phyloP scores from a whole-genome alignment of 2,888 invertebrate genomes.

The Paralinhomoeus sp. region DNA sequence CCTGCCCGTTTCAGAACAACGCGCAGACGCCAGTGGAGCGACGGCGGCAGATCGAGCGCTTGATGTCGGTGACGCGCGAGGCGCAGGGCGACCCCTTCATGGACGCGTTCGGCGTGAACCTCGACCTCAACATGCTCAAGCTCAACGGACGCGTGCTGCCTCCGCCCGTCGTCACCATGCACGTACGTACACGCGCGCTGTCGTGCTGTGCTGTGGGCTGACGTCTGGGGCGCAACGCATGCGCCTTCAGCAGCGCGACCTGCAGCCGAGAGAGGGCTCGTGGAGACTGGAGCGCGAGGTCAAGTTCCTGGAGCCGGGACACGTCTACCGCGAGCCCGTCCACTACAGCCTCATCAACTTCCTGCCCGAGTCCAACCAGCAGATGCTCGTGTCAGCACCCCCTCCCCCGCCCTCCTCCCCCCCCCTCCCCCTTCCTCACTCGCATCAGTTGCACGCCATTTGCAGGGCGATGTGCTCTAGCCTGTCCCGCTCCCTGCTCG shows the following conservation, averaged over 20 bases:
- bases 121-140: slow-evolving; percentile 5
- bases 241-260: too few species aligned
- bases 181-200: slow-evolving; percentile 4
- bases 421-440: neutral
- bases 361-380: too few species aligned
- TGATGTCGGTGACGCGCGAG: neutral
- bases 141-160: slow-evolving; percentile 5
- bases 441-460: neutral
- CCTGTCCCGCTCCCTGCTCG: too few species aligned
- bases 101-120: slow-evolving; percentile 5
- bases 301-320: too few species aligned
- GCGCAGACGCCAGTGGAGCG: neutral
- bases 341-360: too few species aligned
- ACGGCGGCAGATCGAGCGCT: neutral
- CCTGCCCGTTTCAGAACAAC: neutral
- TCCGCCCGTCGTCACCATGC: slow-evolving; percentile 1
- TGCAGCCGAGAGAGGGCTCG: too few species aligned
- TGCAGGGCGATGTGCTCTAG: too few species aligned
- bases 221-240: too few species aligned
- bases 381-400: neutral
- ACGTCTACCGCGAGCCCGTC: neutral
- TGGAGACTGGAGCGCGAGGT: too few species aligned
- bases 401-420: neutral
- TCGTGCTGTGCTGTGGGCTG: too few species aligned
- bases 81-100: slow-evolving; percentile 1